A percentile compares a stretch with the other conserved stretches of the same genome.
Conservation (phyloP, 2,797 vertebrate genomes). For the Acestrorhynchus altus region DNA sequence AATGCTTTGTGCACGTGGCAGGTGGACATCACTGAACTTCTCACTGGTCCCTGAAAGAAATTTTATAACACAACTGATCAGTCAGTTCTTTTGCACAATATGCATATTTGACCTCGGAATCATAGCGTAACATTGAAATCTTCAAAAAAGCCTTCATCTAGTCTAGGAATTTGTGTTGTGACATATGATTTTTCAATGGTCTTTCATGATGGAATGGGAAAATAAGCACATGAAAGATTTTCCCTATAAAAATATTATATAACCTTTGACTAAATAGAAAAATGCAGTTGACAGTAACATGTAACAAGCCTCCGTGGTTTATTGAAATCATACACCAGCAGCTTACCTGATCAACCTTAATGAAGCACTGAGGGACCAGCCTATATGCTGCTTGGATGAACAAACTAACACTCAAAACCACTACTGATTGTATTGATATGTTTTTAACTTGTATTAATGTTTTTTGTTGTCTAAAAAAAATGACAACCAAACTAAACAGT, state of each 20-base stretch:
- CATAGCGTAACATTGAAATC: background rate
- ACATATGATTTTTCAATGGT: background rate
- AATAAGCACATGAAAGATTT: conserved; percentile 8
- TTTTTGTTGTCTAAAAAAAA: too few relatives aligned
- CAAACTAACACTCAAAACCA: too few relatives aligned
- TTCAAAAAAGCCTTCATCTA: background rate
- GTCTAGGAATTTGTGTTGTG: background rate
- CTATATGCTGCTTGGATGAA: too few relatives aligned
- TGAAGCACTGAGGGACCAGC: too few relatives aligned
- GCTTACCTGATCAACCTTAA: too few relatives aligned
- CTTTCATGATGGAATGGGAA: background rate
- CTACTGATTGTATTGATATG: too few relatives aligned
- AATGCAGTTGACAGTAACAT: too few relatives aligned
- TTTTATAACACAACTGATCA: background rate
- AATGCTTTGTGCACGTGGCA: too few relatives aligned
- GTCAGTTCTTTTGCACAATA: background rate
- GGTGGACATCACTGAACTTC: background rate
- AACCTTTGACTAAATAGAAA: background rate
- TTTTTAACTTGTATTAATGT: too few relatives aligned
- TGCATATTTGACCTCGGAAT: background rate
- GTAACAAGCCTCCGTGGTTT: too few relatives aligned
- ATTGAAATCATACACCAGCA: too few relatives aligned
- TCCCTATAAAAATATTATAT: conserved; percentile 1
- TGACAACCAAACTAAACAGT: too few relatives aligned
- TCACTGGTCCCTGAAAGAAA: background rate